Evolutionary conservation across 2,113 vertebrate genomes (phyloP).

Genomic region (Nycticebus coucang): DNA sequence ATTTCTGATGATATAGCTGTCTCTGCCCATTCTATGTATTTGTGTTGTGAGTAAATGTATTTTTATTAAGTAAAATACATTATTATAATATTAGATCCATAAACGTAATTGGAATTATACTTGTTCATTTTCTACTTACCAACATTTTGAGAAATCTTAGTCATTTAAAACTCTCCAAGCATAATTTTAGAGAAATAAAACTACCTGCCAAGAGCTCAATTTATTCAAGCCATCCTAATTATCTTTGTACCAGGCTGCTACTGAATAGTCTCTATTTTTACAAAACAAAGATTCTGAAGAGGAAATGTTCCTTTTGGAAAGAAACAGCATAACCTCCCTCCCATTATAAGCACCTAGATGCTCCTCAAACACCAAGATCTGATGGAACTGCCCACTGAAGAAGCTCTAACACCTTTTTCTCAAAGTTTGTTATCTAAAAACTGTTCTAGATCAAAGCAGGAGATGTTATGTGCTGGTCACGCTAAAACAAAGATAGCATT

Average conservation of each 20-base stretch:
- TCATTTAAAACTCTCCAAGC: constrained; percentile 43
- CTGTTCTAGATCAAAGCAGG: background rate
- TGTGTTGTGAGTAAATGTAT: background rate
- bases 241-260: constrained; percentile 5
- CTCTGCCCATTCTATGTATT: background rate
- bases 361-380: background rate
- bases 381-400: background rate
- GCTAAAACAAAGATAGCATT: background rate
- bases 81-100: constrained; percentile 20
- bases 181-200: constrained; percentile 48
- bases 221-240: constrained; percentile 9
- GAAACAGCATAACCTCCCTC: background rate
- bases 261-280: background rate
- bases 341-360: background rate
- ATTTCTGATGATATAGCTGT: background rate
- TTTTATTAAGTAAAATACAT: constrained; percentile 33
- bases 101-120: constrained; percentile 52
- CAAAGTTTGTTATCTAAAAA: background rate
- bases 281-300: constrained; percentile 7
- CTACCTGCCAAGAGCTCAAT: background rate
- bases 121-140: constrained; percentile 55
- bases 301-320: background rate
- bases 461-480: background rate
- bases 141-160: background rate
- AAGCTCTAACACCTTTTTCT: background rate